Evolutionary conservation across 2,113 vertebrate species (phyloP).

Genomic region (Tetrax tetrax): DNA sequence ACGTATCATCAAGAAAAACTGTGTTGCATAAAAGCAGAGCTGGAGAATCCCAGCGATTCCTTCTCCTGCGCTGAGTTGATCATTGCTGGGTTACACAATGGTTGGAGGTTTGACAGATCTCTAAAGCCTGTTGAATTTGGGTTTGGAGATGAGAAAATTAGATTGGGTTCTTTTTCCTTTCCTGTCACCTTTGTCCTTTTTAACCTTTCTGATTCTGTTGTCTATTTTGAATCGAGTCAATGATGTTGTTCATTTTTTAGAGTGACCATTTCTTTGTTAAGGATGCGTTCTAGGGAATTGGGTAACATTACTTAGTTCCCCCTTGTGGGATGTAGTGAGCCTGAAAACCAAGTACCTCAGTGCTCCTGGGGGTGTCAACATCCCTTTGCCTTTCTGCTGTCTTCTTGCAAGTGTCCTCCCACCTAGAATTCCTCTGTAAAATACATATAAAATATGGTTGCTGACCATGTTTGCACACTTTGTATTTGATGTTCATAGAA

Average conservation of each 20-base stretch:
- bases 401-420: not conserved
- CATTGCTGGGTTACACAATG: not conserved
- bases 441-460: not conserved
- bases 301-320: not conserved
- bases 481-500: not conserved
- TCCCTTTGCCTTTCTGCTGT: not conserved
- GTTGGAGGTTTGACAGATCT: not conserved
- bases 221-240: not conserved
- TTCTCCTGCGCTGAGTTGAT: not conserved
- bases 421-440: not conserved
- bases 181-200: not conserved
- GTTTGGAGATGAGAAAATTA: not conserved
- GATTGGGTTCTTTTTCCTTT: not conserved
- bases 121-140: not conserved
- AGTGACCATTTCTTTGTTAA: not conserved
- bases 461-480: not conserved
- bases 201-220: not conserved
- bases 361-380: not conserved
- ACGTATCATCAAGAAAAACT: not conserved
- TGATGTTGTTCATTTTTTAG: not conserved
- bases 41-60: not conserved
- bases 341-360: not conserved
- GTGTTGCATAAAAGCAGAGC: not conserved
- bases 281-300: not conserved
- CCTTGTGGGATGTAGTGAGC: not conserved